Conservation (phyloP, 2,888 invertebrate species). For the Acrobasis repandana region DNA sequence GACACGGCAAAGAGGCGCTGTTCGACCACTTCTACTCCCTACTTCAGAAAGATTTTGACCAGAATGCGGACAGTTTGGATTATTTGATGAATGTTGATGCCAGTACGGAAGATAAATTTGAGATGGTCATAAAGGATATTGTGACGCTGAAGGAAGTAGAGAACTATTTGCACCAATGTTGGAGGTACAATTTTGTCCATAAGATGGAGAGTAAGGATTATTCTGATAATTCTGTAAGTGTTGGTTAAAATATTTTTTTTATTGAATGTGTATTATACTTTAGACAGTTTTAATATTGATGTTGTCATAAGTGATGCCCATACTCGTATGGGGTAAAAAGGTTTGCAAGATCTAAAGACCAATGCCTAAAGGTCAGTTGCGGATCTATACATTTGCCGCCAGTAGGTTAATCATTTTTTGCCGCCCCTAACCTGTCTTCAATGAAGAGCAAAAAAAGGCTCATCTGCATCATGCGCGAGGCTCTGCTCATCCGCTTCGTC, state of each 20-base stretch:
- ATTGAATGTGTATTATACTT: too few relatives aligned
- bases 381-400: too few relatives aligned
- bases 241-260: conserved; percentile 3
- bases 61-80: conserved; percentile 51
- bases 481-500: too few relatives aligned
- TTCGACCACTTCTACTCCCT: conserved; percentile 60
- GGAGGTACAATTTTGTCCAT: conserved; percentile 65
- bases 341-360: too few relatives aligned
- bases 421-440: too few relatives aligned
- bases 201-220: conserved; percentile 48
- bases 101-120: conserved; percentile 71
- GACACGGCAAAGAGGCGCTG: conserved; percentile 64
- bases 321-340: too few relatives aligned
- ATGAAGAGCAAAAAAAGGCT: too few relatives aligned
- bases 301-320: too few relatives aligned
- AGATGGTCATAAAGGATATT: conserved; percentile 54
- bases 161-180: conserved; percentile 68
- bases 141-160: conserved; percentile 68
- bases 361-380: too few relatives aligned
- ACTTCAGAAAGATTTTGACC: conserved; percentile 42
- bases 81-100: conserved; percentile 63
- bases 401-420: too few relatives aligned
- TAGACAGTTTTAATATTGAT: too few relatives aligned
- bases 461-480: too few relatives aligned
- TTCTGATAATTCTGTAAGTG: conserved; percentile 52